Percentiles rank a stretch among this genome's conserved stretches.
Evolutionary conservation across 1,140 invertebrate species (phyloP).

Genomic region (Drosophila grimshawi): DNA sequence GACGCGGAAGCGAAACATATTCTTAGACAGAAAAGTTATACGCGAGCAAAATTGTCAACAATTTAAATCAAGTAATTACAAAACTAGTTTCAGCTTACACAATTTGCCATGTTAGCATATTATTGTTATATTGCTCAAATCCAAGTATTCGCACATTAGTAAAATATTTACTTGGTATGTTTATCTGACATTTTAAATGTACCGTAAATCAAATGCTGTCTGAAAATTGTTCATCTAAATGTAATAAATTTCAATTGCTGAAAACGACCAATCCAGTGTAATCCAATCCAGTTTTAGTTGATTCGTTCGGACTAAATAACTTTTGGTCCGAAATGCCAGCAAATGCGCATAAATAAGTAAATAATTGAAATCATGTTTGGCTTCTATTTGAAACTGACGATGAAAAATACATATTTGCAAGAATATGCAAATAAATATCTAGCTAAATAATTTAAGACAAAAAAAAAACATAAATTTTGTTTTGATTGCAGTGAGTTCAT

Average conservation of each 20-base stretch:
- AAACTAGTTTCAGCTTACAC: background rate
- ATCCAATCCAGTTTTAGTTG: slow-evolving; percentile 12
- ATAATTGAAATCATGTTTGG: slow-evolving; percentile 36
- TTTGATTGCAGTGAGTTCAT: background rate
- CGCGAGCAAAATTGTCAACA: background rate
- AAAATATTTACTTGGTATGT: background rate
- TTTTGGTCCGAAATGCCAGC: slow-evolving; percentile 5
- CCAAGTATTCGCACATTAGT: background rate
- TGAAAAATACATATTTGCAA: slow-evolving; percentile 6
- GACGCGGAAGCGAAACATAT: slow-evolving; percentile 12
- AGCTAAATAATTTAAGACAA: background rate
- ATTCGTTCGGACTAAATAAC: slow-evolving; percentile 18
- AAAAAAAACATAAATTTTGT: background rate
- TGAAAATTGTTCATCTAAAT: slow-evolving; percentile 33
- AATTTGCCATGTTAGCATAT: background rate
- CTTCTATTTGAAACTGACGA: too few relatives aligned
- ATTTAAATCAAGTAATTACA: background rate
- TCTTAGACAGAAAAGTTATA: slow-evolving; percentile 3
- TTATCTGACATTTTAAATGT: background rate
- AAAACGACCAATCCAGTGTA: slow-evolving; percentile 16
- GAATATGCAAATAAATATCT: slow-evolving; percentile 1
- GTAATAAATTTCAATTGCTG: slow-evolving; percentile 32
- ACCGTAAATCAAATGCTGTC: slow-evolving; percentile 53
- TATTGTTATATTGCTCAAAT: background rate
- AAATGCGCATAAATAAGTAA: slow-evolving; percentile 35